A percentile compares a stretch with the other conserved stretches of the same genome.
Evolutionary conservation across 2,113 vertebrate genomes (phyloP).

Genomic region (Oostethus manadensis): DNA sequence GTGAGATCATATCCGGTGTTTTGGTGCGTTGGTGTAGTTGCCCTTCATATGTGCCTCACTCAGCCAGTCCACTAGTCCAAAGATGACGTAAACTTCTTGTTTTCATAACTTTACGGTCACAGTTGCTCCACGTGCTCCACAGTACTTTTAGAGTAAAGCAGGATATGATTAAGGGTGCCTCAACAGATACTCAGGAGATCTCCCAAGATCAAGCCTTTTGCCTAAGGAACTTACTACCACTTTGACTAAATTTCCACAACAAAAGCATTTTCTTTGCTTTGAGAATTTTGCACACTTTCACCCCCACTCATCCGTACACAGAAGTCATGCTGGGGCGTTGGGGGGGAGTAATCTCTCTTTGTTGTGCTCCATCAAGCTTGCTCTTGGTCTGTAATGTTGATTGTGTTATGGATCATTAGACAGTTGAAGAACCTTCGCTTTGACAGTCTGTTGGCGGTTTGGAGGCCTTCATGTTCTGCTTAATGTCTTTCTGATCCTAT

Average conservation of each 20-base stretch:
- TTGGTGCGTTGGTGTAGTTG: too few species aligned
- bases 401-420: slow-evolving; percentile 59
- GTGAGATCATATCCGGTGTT: too few species aligned
- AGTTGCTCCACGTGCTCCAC: not conserved
- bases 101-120: not conserved
- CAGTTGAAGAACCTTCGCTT: slow-evolving; percentile 48
- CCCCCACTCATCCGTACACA: slow-evolving; percentile 9
- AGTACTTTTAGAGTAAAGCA: too few species aligned
- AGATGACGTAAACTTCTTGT: not conserved
- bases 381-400: slow-evolving; percentile 35
- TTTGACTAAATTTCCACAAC: slow-evolving; percentile 5
- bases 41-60: too few species aligned
- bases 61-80: slow-evolving; percentile 11
- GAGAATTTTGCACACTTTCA: slow-evolving; percentile 6
- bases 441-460: slow-evolving; percentile 43
- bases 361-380: slow-evolving; percentile 38
- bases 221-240: not conserved
- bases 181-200: too few species aligned
- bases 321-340: slow-evolving; percentile 2
- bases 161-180: too few species aligned
- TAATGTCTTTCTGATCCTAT: slow-evolving; percentile 27
- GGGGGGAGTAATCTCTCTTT: slow-evolving; percentile 42
- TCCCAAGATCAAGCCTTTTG: not conserved
- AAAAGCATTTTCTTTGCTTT: slow-evolving; percentile 10
- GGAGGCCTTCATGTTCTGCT: slow-evolving; percentile 40